Conservation (phyloP, 2,888 invertebrate genomes). For the Xestobium rufovillosum region DNA sequence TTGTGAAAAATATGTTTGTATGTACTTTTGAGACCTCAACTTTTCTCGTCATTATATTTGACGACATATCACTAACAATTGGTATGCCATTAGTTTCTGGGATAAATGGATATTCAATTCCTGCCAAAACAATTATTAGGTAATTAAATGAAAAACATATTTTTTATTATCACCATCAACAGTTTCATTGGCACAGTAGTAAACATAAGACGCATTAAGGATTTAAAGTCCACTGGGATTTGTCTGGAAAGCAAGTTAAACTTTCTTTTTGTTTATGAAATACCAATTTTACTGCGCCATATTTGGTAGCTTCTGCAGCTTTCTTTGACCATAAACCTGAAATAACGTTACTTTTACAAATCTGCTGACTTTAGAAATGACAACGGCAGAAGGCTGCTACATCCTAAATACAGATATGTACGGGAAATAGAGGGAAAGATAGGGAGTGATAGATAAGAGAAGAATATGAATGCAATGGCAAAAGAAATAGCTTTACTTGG, state of each 20-base stretch:
- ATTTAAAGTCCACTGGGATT: conserved; percentile 72
- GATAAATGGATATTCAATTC: conserved; percentile 76
- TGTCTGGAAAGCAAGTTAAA: conserved; percentile 66
- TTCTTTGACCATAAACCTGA: conserved; percentile 90
- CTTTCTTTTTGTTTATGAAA: conserved; percentile 62
- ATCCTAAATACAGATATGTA: no score
- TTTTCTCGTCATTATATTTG: conserved; percentile 84
- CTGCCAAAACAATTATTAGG: conserved; percentile 50
- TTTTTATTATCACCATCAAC: conserved; percentile 84
- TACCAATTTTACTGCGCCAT: conserved; percentile 82
- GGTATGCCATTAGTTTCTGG: conserved; percentile 79
- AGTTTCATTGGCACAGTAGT: conserved; percentile 97
- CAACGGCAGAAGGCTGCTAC: no score
- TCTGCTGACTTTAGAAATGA: no score
- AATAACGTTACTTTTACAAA: no score
- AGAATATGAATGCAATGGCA: conserved; percentile 6
- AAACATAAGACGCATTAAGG: conserved; percentile 91
- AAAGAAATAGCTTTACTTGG: no score
- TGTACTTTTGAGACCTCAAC: conserved; percentile 82
- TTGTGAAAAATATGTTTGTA: no score
- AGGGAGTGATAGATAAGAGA: conserved; percentile 8
- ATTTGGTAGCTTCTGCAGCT: conserved; percentile 91
- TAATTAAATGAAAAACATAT: no score
- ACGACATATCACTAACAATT: conserved; percentile 94
- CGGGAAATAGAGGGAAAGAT: no score